A percentile compares a stretch with the other conserved stretches of the same genome.
Conservation (phyloP, 2,113 vertebrate genomes). For the Pavo muticus region DNA sequence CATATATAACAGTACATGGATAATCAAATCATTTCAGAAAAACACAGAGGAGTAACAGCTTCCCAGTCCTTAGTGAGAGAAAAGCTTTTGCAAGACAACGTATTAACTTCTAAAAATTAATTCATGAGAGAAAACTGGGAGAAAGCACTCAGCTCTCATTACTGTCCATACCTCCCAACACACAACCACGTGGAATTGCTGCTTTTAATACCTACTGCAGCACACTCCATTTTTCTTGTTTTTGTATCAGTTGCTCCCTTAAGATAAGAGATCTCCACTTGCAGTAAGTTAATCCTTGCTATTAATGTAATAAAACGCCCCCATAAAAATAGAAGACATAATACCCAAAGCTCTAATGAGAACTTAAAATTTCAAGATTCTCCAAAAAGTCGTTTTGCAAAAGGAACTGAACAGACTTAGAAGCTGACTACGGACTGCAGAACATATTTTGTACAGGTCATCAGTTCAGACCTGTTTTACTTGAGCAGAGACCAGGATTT, state of each 20-base stretch:
- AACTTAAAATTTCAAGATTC: background rate
- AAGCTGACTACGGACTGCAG: background rate
- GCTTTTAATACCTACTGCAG: background rate
- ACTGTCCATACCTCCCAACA: conserved; percentile 40
- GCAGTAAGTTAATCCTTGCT: background rate
- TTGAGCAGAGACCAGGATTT: conserved; percentile 27
- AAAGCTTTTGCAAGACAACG: background rate
- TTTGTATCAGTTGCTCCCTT: background rate
- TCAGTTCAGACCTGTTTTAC: conserved; percentile 35
- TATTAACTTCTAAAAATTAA: background rate
- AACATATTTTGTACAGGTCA: conserved; percentile 37
- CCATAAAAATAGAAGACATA: background rate
- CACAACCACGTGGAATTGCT: background rate
- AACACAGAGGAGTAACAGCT: background rate
- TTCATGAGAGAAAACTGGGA: background rate
- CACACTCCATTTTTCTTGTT: background rate
- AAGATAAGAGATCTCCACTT: background rate
- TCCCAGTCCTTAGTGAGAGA: background rate
- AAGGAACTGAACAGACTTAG: background rate
- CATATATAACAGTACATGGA: background rate
- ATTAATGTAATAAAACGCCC: background rate
- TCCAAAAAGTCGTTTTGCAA: conserved; percentile 9
- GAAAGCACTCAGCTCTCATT: background rate
- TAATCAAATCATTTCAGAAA: background rate
- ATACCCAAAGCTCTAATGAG: conserved; percentile 17